Conservation (phyloP, 2,797 vertebrate genomes). For the Rhinatrema bivittatum region DNA sequence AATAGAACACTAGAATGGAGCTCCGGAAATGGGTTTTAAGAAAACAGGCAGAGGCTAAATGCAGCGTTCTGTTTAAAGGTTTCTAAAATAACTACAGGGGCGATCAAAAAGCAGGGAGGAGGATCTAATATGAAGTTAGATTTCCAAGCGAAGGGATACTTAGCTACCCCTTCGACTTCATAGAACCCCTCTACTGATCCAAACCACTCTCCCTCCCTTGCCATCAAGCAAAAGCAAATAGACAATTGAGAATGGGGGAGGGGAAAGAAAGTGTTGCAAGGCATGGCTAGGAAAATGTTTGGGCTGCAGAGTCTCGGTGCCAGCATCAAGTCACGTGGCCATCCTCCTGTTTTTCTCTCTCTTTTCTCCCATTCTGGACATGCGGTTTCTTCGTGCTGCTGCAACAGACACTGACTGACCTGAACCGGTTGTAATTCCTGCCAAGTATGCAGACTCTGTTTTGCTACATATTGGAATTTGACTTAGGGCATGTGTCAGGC, state of each 20-base stretch:
- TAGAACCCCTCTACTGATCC: no score
- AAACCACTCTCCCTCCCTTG: no score
- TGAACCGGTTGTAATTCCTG: conserved; percentile 50
- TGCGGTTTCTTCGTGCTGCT: conserved; percentile 37
- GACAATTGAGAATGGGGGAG: no score
- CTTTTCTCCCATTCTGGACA: conserved; percentile 40
- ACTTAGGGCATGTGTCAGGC: conserved; percentile 53
- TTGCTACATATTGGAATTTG: conserved; percentile 62
- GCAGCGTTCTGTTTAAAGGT: conserved; percentile 2
- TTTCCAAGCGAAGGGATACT: no score
- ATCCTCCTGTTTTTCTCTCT: conserved; percentile 39
- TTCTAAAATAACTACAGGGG: no score
- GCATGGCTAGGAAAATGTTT: no score
- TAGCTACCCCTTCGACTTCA: no score
- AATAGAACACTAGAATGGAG: conserved; percentile 16
- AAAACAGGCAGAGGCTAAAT: not conserved
- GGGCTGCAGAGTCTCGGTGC: not conserved
- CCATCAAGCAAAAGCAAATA: no score
- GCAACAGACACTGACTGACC: conserved; percentile 61
- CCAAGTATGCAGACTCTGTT: conserved; percentile 62
- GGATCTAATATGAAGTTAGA: no score
- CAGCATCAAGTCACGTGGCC: conserved; percentile 39
- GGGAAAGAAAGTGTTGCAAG: no score
- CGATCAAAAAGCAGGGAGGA: no score
- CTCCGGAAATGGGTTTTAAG: not conserved